Evolutionary conservation across 1,140 invertebrate genomes (phyloP).

Genomic region (Bombus sylvicola): DNA sequence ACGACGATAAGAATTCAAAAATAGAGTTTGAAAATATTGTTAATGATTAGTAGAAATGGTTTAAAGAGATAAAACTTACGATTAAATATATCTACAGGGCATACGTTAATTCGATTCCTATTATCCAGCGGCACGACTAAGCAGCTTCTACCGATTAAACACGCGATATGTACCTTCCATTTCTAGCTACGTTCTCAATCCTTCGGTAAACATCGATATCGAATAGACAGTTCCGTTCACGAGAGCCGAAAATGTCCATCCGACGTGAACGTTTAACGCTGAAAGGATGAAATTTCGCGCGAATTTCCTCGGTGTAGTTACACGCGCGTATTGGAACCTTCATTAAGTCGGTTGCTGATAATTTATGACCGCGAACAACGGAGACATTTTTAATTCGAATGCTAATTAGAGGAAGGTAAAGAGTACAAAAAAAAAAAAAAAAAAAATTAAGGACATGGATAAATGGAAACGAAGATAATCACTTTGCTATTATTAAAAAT

Average conservation of each 20-base stretch:
- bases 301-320: slow-evolving; percentile 13
- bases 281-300: slow-evolving; percentile 36
- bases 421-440: background rate
- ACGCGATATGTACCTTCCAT: slow-evolving; percentile 45
- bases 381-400: background rate
- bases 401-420: background rate
- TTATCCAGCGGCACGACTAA: slow-evolving; percentile 12
- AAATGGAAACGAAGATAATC: background rate
- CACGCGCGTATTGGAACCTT: background rate
- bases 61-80: background rate
- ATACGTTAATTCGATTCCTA: background rate
- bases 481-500: background rate
- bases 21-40: no score
- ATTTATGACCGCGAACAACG: background rate
- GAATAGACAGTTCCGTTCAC: slow-evolving; percentile 43
- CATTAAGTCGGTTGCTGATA: slow-evolving; percentile 11
- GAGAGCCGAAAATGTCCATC: slow-evolving; percentile 29
- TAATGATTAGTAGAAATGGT: background rate
- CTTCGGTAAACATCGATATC: slow-evolving; percentile 48
- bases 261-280: slow-evolving; percentile 35
- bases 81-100: background rate
- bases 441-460: background rate
- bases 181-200: slow-evolving; percentile 35
- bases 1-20: no score
- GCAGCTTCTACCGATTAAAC: slow-evolving; percentile 47